Evolutionary conservation across 1,140 invertebrate genomes (phyloP), one percentile per base, ranked within the genome.

Genomic region (Drosophila nasuta): DNA sequence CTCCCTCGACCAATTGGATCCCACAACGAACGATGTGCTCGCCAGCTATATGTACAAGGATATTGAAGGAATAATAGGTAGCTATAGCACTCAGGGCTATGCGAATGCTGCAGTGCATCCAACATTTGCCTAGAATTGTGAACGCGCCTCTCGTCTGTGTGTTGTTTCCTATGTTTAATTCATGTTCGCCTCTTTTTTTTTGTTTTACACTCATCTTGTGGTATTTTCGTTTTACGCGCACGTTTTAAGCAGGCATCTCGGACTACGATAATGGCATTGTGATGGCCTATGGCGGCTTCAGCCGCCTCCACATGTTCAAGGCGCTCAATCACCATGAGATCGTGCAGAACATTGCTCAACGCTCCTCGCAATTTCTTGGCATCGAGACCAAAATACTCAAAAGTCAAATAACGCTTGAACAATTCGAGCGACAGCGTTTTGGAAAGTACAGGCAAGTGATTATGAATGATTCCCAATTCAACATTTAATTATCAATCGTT

Each of bases 11-110:
- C 98, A 99, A 93, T 93, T 98, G 41, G 97, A 99, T 93, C 95
- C 96, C 51, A 95, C 96, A 3, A 97, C 96, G 8, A 96, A 96
- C 81, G 94, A 95, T 76, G 88, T 97, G 10, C 93, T 98, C 58
- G 96, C 97, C 43, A 97, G 96, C 75, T 99, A 99, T 93, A 96
- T 95, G 92, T 99, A 97, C 93, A 98, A 97, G 93, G 97, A 98
- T 92, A 97, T 99, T 69, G 96, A 98, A 92, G 95, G 96, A 63
- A 93, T 98, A 72, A 79, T 93, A 93, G 81, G 94, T 93, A 93
- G 52, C 77, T 89, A 89, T 88, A 56, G 25, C 49, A 81, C 63
- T 33, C 54, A 70, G 65, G 33, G 33, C 33, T 33, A 5, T 66
- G 28, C 41, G 49, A 20, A 67, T 62, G 45, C 7, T 38, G 35